Conservation (phyloP, 2,888 invertebrate genomes). For the Orchesellides sinensis region DNA sequence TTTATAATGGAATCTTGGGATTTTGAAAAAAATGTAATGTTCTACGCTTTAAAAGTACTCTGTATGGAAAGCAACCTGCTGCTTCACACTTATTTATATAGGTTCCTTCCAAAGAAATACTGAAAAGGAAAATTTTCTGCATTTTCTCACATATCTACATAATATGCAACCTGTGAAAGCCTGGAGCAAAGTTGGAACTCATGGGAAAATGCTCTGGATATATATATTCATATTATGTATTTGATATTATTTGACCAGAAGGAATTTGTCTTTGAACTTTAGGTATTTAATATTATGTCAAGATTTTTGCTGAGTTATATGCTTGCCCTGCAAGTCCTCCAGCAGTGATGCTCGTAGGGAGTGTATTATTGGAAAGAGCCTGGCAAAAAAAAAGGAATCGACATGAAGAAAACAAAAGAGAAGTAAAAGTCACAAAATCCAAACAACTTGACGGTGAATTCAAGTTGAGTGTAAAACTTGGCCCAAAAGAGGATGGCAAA, state of each 20-base stretch:
- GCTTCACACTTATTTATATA: no score
- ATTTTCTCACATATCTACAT: not conserved
- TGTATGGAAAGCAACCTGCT: not conserved
- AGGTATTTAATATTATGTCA: not conserved
- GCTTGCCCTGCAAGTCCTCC: not conserved
- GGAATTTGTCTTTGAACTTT: conserved; percentile 7
- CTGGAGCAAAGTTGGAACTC: not conserved
- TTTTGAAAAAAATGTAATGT: no score
- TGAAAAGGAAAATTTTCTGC: not conserved
- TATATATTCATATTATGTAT: no score
- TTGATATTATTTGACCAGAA: conserved; percentile 27
- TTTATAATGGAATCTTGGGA: no score
- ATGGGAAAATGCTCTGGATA: conserved; percentile 31
- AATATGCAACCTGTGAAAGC: not conserved
- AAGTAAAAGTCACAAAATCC: not conserved
- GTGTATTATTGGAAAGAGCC: not conserved
- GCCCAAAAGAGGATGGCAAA: conserved; percentile 48
- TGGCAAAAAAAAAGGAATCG: not conserved
- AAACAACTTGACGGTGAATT: conserved; percentile 17
- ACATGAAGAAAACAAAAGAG: not conserved
- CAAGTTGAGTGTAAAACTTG: conserved; percentile 53
- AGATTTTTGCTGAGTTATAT: not conserved
- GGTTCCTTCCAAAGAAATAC: no score
- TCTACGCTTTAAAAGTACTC: no score
- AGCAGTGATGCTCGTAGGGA: conserved; percentile 4